Evolutionary conservation across 2,888 invertebrate species (phyloP).

Genomic region (Cheilosia soror): DNA sequence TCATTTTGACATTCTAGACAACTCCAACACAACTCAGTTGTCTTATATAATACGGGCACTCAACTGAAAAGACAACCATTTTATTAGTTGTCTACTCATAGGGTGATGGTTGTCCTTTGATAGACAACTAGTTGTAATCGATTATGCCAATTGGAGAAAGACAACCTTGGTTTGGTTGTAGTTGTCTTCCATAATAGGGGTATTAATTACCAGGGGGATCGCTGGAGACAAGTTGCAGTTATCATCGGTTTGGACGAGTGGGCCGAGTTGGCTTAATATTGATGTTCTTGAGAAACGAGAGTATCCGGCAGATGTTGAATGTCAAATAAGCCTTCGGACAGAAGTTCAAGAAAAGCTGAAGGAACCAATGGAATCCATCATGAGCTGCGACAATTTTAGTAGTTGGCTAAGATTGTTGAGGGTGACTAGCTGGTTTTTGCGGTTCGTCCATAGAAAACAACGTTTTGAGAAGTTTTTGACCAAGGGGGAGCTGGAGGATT

Average conservation of each 20-base stretch:
- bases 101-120: no score
- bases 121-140: no score
- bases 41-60: no score
- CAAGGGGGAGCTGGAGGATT: constrained; percentile 22
- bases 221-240: constrained; percentile 39
- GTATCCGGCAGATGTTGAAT: neutral
- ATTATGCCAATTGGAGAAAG: no score
- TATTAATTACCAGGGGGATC: constrained; percentile 43
- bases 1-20: no score
- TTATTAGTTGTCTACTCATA: no score
- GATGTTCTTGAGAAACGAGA: constrained; percentile 7
- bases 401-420: constrained; percentile 21
- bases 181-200: no score
- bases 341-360: neutral
- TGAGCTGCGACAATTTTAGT: constrained; percentile 3
- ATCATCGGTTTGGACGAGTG: constrained; percentile 36
- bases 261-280: constrained; percentile 37
- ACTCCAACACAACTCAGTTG: no score
- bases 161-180: no score
- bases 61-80: no score
- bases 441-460: constrained; percentile 24
- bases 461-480: constrained; percentile 12
- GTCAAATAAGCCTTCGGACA: neutral
- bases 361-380: constrained; percentile 5
- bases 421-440: constrained; percentile 36